Percentiles rank a stretch among this genome's conserved stretches.
Conservation (phyloP, 1,140 invertebrate genomes). For the Nephotettix cincticeps region DNA sequence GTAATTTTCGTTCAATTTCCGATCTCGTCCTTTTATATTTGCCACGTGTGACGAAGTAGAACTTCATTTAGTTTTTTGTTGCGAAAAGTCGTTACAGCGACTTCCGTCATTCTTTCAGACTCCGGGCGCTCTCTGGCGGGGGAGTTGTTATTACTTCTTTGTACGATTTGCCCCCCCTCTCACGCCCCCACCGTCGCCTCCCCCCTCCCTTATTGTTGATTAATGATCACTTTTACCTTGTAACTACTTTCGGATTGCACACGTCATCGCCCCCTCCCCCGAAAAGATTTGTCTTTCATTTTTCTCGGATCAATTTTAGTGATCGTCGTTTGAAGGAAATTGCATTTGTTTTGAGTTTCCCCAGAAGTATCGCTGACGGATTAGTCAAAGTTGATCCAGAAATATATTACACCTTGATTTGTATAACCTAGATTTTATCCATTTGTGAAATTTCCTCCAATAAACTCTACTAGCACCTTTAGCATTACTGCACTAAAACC, state of each 20-base stretch:
- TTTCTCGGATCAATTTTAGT: no score
- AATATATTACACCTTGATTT: no score
- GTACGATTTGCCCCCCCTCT: background rate
- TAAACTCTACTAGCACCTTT: no score
- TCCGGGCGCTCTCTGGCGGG: background rate
- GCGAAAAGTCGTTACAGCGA: conserved; percentile 20
- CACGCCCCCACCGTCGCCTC: background rate
- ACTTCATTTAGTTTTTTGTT: conserved; percentile 26
- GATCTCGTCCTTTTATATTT: conserved; percentile 25
- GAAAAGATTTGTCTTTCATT: no score
- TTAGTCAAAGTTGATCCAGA: no score
- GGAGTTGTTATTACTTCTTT: conserved; percentile 17
- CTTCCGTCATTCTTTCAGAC: conserved; percentile 25
- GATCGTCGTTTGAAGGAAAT: no score
- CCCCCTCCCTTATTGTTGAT: background rate
- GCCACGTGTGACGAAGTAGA: conserved; percentile 21
- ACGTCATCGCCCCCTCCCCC: background rate
- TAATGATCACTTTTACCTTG: background rate
- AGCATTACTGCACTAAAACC: no score
- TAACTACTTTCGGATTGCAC: conserved; percentile 3
- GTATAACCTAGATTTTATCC: no score
- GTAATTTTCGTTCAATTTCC: conserved; percentile 26
- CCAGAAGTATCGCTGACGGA: no score
- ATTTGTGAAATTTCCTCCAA: no score
- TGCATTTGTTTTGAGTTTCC: no score